phyloP scores from a whole-genome alignment of 1,140 invertebrate genomes.

The Drosophila bocqueti region DNA sequence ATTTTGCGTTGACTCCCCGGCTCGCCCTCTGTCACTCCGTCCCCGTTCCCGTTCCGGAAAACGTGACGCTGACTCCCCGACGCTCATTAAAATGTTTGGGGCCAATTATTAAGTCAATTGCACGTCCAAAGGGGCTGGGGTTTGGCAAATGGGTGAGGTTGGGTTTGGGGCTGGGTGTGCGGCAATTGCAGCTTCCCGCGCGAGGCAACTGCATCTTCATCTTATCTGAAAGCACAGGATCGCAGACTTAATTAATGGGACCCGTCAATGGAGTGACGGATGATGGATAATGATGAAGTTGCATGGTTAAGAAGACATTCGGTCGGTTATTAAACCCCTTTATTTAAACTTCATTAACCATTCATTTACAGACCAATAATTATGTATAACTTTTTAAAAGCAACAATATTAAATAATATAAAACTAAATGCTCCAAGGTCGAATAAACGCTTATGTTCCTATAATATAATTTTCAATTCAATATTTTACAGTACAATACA shows the following conservation, averaged over 20 bases:
- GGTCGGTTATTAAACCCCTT: neutral
- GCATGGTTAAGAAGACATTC: constrained; percentile 8
- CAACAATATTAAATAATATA: neutral
- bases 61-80: constrained; percentile 64
- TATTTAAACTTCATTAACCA: neutral
- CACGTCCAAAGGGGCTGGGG: constrained; percentile 19
- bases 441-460: too few relatives aligned
- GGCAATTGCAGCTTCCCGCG: constrained; percentile 24
- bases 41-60: constrained; percentile 32
- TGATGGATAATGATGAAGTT: constrained; percentile 2
- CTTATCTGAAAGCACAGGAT: constrained; percentile 42
- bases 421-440: neutral
- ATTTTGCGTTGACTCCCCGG: constrained; percentile 45
- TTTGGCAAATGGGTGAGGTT: constrained; percentile 3
- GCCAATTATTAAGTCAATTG: constrained; percentile 68
- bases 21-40: neutral
- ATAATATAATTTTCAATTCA: neutral
- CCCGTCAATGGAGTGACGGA: constrained; percentile 19
- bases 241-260: constrained; percentile 62
- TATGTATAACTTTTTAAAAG: neutral
- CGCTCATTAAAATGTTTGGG: constrained; percentile 79
- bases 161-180: neutral
- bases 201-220: constrained; percentile 23
- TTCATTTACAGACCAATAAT: neutral
- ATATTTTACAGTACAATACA: neutral